Evolutionary conservation across 1,140 invertebrate species (phyloP), one percentile per base, ranked within the genome.

Genomic region (Drosophila sechellia): DNA sequence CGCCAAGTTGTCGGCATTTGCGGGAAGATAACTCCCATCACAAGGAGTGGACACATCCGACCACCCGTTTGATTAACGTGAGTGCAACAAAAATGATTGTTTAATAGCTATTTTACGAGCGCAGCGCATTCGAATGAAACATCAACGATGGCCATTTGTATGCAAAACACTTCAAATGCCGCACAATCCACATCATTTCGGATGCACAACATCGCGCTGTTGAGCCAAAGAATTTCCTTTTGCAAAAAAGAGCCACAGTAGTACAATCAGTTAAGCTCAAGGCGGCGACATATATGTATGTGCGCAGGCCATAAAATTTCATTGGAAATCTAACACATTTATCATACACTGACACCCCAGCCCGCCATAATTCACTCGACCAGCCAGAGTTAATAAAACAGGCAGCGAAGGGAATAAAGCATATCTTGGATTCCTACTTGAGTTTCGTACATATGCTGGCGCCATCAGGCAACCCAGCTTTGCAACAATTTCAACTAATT

Each of bases 261-360:
- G 63, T 68, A 52, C 58, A 64, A 68, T 69, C 58, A 68, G 79
- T 68, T 81, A 59, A 53, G 77, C 76, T 42, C 25, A 42, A 56
- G 69, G 59, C 53, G 70, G 66, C 79, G 74, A 84, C 56, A 64
- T 54, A 65, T 61, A 65, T 10, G 31, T 22, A 22, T 34, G 54
- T 39, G 45, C 45, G 45, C 45, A 39, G 73, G 56, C 55, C 58
- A 89, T 83, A 66, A 83, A 81, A 83, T 79, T 87, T 87, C 83
- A 83, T 89, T 89, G 83, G 83, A 87, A 87, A 83, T 87, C 83
- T 89, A 83, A 89, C 75, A 79, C 79, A 87, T 87, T 89, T 76
- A 87, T 87, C 79, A 89, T 63, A 52, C 65, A 55, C 52, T 37
- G 50, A 61, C 59, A 57, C 66, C 65, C 65, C 64, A 46, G 25